Evolutionary conservation across 2,113 vertebrate species (phyloP), one percentile per base, ranked within the genome.

Genomic region (Lucifuga dentata): DNA sequence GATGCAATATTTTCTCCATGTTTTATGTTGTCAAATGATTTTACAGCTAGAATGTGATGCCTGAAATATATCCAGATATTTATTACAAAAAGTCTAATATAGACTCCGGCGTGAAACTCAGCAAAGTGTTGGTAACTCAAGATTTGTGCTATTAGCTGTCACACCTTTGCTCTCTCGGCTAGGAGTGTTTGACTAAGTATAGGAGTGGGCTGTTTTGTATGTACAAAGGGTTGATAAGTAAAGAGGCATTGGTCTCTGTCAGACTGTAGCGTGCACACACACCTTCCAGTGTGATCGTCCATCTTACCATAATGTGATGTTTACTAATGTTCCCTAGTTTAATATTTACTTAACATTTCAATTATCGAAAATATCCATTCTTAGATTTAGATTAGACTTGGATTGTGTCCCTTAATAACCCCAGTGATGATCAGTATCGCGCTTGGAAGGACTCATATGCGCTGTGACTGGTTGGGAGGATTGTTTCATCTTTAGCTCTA

Each of bases 371-470:
- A 15, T 2, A 46, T 21, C 5, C 7, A 9, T 19, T 52, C 44
- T 1, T 59, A 51, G 53, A 73, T 48, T 80, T 62, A 49, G 11
- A 57, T 21, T 58, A 69, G 36, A 53, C 40, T n/a, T 41, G 43
- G 57, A 44, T 8, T 0, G 9, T 51, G 9, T 41, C 50, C 13
- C 69, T 3, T 57, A 32, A n/a, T n/a, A 61, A 10, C 86, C 91
- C 91, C 90, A 21, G 88, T 93, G 92, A 92, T 92, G 90, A 92
- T 91, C 92, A 91, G 91, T 93, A 92, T 92, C 89, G 89, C 91
- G 91, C 92, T 92, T 93, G 84, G 90, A 93, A 91, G 90, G 91
- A 91, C 73, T 76, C 87, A 88, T 83, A 85, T 53, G 75, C 85
- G 75, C 86, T 91, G 83, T 69, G 26, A 29, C 87, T 91, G 78